A percentile compares a stretch with the other conserved stretches of the same genome.
Conservation (phyloP, 2,888 invertebrate species). For the Peribatodes rhomboidaria region DNA sequence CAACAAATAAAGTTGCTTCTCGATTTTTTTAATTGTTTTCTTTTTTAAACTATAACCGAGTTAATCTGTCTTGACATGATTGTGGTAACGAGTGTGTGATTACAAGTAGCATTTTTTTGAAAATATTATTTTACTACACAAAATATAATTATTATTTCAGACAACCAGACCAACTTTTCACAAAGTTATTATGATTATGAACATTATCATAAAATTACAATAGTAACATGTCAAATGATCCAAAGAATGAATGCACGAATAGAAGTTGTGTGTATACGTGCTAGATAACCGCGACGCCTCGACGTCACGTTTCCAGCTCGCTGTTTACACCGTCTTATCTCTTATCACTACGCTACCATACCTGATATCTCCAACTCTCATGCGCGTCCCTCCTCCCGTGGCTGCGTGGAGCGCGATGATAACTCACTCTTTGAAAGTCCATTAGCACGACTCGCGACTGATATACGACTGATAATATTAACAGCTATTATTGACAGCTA, state of each 20-base stretch:
- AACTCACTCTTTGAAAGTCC: slow-evolving; percentile 42
- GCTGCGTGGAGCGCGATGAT: slow-evolving; percentile 28
- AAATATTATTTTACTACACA: too few species aligned
- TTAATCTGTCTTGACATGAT: too few species aligned
- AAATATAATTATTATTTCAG: too few species aligned
- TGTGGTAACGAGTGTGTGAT: too few species aligned
- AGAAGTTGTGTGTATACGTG: background rate
- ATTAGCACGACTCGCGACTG: slow-evolving; percentile 27
- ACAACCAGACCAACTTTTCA: too few species aligned
- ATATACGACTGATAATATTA: slow-evolving; percentile 36
- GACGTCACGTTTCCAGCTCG: background rate
- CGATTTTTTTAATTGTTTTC: too few species aligned
- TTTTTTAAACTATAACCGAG: too few species aligned
- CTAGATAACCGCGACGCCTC: background rate
- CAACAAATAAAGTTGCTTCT: too few species aligned
- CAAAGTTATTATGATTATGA: too few species aligned
- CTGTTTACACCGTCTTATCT: slow-evolving; percentile 10
- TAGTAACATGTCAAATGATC: background rate
- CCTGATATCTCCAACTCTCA: slow-evolving; percentile 41
- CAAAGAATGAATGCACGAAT: background rate
- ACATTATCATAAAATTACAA: too few species aligned
- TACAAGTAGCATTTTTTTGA: too few species aligned
- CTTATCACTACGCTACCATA: slow-evolving; percentile 31
- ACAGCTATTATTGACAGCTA: slow-evolving; percentile 55
- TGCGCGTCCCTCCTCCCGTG: slow-evolving; percentile 27